Evolutionary conservation across 2,113 vertebrate species (phyloP), one percentile per base, ranked within the genome.

Genomic region (Cheilinus undulatus): DNA sequence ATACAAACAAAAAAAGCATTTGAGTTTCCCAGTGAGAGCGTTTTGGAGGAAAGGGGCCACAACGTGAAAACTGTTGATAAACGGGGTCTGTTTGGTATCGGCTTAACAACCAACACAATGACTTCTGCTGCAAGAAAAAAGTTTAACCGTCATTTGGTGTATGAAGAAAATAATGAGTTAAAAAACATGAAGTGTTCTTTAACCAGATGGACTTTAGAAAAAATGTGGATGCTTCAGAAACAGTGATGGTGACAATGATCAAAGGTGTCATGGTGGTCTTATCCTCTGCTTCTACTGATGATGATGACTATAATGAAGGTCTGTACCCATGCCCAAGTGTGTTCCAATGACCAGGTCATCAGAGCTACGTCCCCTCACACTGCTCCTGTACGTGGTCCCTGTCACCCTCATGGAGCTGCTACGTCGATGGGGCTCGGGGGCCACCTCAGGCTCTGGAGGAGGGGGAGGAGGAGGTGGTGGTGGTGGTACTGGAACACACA

Each of bases 371-470:
- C 94, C 92, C 22, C 93, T 92, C 17, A 96, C 92, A 84, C 95
- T 97, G 87, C 93, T 92, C 71, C 93, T 90, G 77, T 94, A 95
- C 45, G 95, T 93, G 72, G 92, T 86, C 54, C 96, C 95, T 0
- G 96, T 94, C 0, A 94, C 95, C 76, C 95, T 93, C 68, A 96
- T 58, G 12, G 97, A 97, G 88, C 96, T 97, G 85, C 94, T 95
- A 5, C 94, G 95, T 1, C 95, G 94, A 32, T 94, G 94, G 0
- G 93, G 95, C 69, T 96, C 95, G 0, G 91, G 88, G 57, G 78
- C 90, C 19, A 76, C 92, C 17, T 96, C 96, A 0, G 94, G 88
- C 80, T 97, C 96, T 0, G 91, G 62, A 88, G 91, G 82, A 75
- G 94, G 86, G 13, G 91, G 89, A 61, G 86, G 89, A 32, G 89